phyloP scores from a whole-genome alignment of 2,113 vertebrate genomes.

The Poeciliopsis retropinna region DNA sequence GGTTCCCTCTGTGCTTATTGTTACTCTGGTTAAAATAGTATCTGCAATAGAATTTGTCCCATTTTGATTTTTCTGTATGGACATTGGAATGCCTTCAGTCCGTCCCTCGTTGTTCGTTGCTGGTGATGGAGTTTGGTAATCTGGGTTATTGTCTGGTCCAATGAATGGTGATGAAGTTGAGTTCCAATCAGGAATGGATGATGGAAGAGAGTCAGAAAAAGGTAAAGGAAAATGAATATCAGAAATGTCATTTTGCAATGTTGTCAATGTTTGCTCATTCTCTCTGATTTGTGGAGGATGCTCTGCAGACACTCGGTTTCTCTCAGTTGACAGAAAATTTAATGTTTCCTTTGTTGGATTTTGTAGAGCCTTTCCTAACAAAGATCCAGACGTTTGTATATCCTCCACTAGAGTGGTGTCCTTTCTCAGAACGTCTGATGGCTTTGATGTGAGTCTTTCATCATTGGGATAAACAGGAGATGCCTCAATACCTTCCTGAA shows the following conservation, averaged over 20 bases:
- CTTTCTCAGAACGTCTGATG: constrained; percentile 11
- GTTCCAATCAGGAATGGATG: constrained; percentile 20
- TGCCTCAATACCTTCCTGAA: constrained; percentile 35
- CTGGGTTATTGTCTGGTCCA: background rate
- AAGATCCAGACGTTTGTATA: constrained; percentile 13
- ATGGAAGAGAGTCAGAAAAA: constrained; percentile 23
- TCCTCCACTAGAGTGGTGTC: constrained; percentile 8
- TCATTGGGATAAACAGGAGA: constrained; percentile 24
- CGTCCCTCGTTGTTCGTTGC: constrained; percentile 11
- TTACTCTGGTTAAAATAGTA: constrained; percentile 22
- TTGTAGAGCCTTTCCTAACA: constrained; percentile 6
- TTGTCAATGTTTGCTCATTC: constrained; percentile 8
- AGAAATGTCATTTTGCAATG: background rate
- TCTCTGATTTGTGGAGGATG: constrained; percentile 25
- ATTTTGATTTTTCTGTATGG: constrained; percentile 10
- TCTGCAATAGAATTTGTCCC: constrained; percentile 17
- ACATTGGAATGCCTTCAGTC: constrained; percentile 14
- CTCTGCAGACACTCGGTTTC: constrained; percentile 15
- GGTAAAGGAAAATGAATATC: constrained; percentile 23
- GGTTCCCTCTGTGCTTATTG: constrained; percentile 26
- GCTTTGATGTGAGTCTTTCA: constrained; percentile 4
- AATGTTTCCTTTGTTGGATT: constrained; percentile 17
- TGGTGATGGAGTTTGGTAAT: background rate
- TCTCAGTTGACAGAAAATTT: constrained; percentile 33
- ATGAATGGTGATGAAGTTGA: background rate